phyloP scores from a whole-genome alignment of 2,113 vertebrate genomes.

The Saimiri boliviensis region DNA sequence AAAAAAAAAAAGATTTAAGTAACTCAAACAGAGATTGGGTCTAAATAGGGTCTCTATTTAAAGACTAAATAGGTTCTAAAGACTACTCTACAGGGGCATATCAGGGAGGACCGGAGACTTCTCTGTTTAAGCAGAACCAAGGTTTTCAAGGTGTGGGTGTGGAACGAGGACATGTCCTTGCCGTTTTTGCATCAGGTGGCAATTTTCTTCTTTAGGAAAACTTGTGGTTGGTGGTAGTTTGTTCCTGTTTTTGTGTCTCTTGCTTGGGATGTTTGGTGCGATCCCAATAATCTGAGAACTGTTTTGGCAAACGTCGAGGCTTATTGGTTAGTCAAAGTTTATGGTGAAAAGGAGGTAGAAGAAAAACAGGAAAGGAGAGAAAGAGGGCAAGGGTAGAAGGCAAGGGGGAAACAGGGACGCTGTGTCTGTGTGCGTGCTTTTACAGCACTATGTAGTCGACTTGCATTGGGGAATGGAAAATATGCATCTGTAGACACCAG shows the following conservation, averaged over 20 bases:
- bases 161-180: not conserved
- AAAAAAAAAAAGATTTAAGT: not conserved
- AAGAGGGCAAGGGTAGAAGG: not conserved
- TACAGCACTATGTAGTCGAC: not conserved
- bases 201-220: not conserved
- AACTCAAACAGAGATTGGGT: not conserved
- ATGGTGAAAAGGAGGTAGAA: not conserved
- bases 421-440: not conserved
- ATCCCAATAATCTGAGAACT: not conserved
- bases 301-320: not conserved
- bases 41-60: not conserved
- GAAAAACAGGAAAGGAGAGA: not conserved
- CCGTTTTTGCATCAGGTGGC: not conserved
- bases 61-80: not conserved
- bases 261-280: not conserved
- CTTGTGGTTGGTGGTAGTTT: not conserved
- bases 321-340: not conserved
- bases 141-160: not conserved
- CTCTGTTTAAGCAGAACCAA: accelerated
- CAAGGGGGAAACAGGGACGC: not conserved
- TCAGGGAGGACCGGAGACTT: not conserved
- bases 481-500: not conserved
- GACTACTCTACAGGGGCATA: not conserved
- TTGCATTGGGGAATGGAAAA: not conserved
- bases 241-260: not conserved